Conservation (phyloP, 2,113 vertebrate genomes). For the Corythaixoides concolor region DNA sequence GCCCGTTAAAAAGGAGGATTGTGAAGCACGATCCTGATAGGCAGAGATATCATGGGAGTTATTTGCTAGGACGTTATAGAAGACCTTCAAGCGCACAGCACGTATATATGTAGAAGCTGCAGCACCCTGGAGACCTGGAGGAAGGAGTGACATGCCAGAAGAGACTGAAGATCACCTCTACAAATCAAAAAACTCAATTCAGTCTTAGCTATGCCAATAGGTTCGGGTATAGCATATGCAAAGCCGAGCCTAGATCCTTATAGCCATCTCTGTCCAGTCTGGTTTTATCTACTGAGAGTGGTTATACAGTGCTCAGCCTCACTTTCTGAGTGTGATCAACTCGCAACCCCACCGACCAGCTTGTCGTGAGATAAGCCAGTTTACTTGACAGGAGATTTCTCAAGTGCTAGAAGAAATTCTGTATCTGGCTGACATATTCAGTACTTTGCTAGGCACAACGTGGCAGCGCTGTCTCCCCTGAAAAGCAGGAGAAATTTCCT, state of each 20-base stretch:
- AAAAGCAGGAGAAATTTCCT: background rate
- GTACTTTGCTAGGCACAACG: background rate
- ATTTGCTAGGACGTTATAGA: background rate
- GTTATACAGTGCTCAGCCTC: background rate
- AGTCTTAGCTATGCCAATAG: background rate
- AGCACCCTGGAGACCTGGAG: background rate
- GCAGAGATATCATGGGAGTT: background rate
- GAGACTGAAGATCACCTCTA: background rate
- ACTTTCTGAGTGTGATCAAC: background rate
- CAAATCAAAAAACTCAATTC: background rate
- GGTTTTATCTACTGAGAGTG: background rate
- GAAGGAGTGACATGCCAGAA: background rate
- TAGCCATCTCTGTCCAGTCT: background rate
- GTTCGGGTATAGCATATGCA: background rate
- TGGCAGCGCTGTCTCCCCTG: fast-evolving
- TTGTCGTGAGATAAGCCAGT: background rate
- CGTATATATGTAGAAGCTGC: background rate
- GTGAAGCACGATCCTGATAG: background rate
- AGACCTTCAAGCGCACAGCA: background rate
- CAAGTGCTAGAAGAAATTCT: background rate
- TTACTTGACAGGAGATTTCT: background rate
- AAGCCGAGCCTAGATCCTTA: background rate
- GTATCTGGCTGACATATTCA: background rate
- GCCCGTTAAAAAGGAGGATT: background rate
- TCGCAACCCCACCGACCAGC: background rate